Base-by-base conservation (phyloP, 2,888 invertebrate species). In the Rhagonycha fulva region DNA sequence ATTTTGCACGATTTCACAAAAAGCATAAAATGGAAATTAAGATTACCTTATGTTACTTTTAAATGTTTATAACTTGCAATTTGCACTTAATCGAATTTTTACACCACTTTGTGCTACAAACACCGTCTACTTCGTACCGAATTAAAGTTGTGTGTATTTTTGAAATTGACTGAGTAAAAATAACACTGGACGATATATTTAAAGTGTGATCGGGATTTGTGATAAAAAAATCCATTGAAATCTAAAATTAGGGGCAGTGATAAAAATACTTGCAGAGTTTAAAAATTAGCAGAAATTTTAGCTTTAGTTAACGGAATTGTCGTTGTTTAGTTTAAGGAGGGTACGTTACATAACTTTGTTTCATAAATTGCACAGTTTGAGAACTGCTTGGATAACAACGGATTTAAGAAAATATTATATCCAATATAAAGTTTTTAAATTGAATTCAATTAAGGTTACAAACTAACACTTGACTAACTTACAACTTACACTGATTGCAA, bases 401-500 rank as follows among this genome's bases (percentile, higher is more conserved):
- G 47, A n/a, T n/a, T 47, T 47, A 47, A 47, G n/a, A 47, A 47
- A 47, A n/a, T 47, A 63, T 24, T 24, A 23, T 24, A 14, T 63
- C 10, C 11, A 9, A 19, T 14, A 24, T 23, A 19, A 24, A 23
- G 14, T 12, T 24, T 24, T 63, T n/a, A 63, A 63, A 63, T 47
- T 47, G 32, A 32, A 32, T 32, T 32, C n/a, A n/a, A 47, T 47
- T 47, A 47, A 47, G n/a, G n/a, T 47, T 47, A 47, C n/a, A n/a
- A 47, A 47, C 47, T 47, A 23, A 30, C 30, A 30, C 30, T 28
- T 28, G 14, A 68, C 28, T 68, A 68, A 68, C 28, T 32, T 68
- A 68, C 23, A 75, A 86, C 87, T 87, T 83, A 87, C 87, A 84
- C 80, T 76, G 84, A 83, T 79, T 86, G 84, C 76, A 84, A 81